Percentiles rank a stretch among this genome's conserved stretches.
phyloP scores from a whole-genome alignment of 2,888 invertebrate species.

The Drosophila colorata region DNA sequence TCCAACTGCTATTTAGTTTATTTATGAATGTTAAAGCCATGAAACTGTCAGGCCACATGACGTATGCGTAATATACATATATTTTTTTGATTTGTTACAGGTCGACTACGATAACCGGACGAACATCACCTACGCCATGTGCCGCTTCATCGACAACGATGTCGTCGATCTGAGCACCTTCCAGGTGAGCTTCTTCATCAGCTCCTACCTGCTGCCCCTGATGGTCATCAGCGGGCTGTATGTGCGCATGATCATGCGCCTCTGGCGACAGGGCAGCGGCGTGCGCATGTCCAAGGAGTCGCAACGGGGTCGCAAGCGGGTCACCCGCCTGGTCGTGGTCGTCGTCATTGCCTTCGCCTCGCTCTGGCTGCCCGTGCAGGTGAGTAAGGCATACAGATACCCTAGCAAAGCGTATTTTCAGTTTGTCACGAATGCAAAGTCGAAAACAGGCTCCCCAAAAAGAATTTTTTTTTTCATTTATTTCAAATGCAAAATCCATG shows the following conservation, averaged over 20 bases:
- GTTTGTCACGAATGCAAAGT: no score
- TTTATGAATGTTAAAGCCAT: slow-evolving; percentile 44
- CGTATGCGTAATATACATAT: slow-evolving; percentile 50
- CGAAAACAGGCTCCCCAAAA: no score
- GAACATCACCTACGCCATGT: slow-evolving; percentile 58
- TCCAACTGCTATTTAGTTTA: slow-evolving; percentile 31
- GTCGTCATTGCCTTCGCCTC: slow-evolving; percentile 96
- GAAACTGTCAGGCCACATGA: slow-evolving; percentile 54
- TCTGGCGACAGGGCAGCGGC: slow-evolving; percentile 93
- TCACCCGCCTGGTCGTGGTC: slow-evolving; percentile 95
- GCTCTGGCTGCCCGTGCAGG: slow-evolving; percentile 98
- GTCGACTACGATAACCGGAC: slow-evolving; percentile 85
- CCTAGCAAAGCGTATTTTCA: no score
- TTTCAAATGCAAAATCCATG: no score
- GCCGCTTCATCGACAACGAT: slow-evolving; percentile 88
- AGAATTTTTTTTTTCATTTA: no score
- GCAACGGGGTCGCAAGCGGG: slow-evolving; percentile 92
- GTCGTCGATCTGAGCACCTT: slow-evolving; percentile 83
- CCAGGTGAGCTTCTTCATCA: slow-evolving; percentile 93
- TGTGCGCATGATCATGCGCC: slow-evolving; percentile 93
- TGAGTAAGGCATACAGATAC: slow-evolving; percentile 82
- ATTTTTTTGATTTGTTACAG: slow-evolving; percentile 31
- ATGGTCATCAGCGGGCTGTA: slow-evolving; percentile 94
- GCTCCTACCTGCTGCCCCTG: slow-evolving; percentile 94
- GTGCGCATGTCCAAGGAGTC: slow-evolving; percentile 91